Percentiles rank a stretch among this genome's conserved stretches.
These are phyloP conservation scores for Callionymus lyra DNA, from an alignment of 2,113 vertebrate genomes.

Conservation along the genomic window DNA sequence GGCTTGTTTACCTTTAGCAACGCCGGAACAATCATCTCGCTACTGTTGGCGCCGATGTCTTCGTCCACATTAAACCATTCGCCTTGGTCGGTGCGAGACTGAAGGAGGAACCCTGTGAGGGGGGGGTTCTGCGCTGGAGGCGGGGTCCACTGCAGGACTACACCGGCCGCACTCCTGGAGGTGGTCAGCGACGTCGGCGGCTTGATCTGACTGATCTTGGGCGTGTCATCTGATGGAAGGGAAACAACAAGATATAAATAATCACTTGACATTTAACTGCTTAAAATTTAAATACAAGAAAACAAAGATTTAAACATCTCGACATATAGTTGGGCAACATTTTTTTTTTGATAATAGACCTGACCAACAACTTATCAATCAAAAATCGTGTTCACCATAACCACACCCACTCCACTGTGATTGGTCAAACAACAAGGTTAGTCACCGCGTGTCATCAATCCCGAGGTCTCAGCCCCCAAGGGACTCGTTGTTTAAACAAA, in stretches of 20 bases:
- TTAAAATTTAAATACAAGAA: too few species aligned
- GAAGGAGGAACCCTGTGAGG: slow-evolving; percentile 74
- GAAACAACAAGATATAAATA: slow-evolving; percentile 21
- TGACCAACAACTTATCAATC: too few species aligned
- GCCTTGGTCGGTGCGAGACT: slow-evolving; percentile 69
- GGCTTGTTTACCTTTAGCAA: slow-evolving; percentile 79
- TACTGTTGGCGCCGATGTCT: slow-evolving; percentile 69
- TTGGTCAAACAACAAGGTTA: too few species aligned
- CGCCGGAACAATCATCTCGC: slow-evolving; percentile 74
- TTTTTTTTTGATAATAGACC: too few species aligned
- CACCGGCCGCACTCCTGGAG: slow-evolving; percentile 68
- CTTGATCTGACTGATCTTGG: slow-evolving; percentile 51
- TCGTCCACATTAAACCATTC: slow-evolving; percentile 79
- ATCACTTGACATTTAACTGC: too few species aligned
- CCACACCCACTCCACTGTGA: too few species aligned
- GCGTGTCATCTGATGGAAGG: slow-evolving; percentile 57
- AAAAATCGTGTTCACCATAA: too few species aligned
- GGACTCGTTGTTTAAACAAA: too few species aligned
- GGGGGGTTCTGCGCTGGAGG: slow-evolving; percentile 57
- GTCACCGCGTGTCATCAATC: too few species aligned
- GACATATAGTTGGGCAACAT: too few species aligned
- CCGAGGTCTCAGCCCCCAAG: too few species aligned
- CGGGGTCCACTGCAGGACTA: slow-evolving; percentile 76
- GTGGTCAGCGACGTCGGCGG: slow-evolving; percentile 72
- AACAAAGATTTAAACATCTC: too few species aligned